These are phyloP conservation scores for Phymatocera aterrima DNA, from an alignment of 2,888 invertebrate genomes.

Conservation along the genomic window DNA sequence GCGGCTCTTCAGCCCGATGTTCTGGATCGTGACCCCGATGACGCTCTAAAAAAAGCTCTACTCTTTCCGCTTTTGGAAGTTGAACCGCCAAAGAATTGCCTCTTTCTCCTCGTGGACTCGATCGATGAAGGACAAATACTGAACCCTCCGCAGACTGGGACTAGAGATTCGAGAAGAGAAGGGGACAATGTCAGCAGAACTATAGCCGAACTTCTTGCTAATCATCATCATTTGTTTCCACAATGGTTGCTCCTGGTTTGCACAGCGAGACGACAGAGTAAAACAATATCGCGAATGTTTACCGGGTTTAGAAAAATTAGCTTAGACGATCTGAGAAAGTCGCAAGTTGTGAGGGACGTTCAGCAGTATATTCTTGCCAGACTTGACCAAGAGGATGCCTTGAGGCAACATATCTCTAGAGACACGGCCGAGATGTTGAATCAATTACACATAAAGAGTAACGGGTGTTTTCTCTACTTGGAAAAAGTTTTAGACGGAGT, in stretches of 20 bases:
- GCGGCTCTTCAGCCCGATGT: constrained; percentile 88
- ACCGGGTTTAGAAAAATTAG: constrained; percentile 94
- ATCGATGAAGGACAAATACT: constrained; percentile 85
- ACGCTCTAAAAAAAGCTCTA: constrained; percentile 92
- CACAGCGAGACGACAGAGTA: constrained; percentile 90
- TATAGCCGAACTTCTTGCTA: constrained; percentile 89
- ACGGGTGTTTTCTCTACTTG: constrained; percentile 92
- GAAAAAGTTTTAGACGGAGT: constrained; percentile 94
- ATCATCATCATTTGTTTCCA: constrained; percentile 93
- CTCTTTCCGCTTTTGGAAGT: constrained; percentile 91
- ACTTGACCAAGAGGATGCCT: constrained; percentile 91
- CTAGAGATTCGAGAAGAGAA: constrained; percentile 74
- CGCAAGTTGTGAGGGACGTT: constrained; percentile 94
- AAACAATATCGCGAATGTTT: constrained; percentile 88
- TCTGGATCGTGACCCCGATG: constrained; percentile 92
- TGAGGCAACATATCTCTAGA: constrained; percentile 91
- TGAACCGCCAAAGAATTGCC: constrained; percentile 89
- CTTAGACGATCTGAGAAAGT: constrained; percentile 92
- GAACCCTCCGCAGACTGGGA: constrained; percentile 73
- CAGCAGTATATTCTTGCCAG: constrained; percentile 95
- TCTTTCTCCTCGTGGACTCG: constrained; percentile 93
- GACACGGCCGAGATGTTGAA: constrained; percentile 97
- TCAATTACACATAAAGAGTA: constrained; percentile 96
- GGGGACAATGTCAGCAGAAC: constrained; percentile 77
- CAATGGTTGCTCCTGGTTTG: constrained; percentile 95